Evolutionary conservation across 2,888 invertebrate species (phyloP).

Genomic region (Aspidiotus destructor): DNA sequence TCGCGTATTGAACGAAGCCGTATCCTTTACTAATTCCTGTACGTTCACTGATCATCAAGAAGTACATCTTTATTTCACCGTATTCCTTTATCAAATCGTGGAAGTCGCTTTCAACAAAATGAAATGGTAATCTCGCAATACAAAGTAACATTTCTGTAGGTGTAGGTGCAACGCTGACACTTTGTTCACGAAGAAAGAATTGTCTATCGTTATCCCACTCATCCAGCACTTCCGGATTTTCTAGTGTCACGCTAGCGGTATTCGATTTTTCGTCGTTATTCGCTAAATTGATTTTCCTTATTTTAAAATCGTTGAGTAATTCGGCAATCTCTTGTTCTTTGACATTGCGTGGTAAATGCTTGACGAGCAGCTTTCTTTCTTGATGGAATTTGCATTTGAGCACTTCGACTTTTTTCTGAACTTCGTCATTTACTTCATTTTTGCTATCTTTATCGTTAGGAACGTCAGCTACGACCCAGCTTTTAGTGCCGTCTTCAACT

Average conservation of each 20-base stretch:
- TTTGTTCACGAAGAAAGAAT: slow-evolving; percentile 41
- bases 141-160: slow-evolving; percentile 46
- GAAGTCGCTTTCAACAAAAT: slow-evolving; percentile 45
- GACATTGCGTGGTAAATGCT: slow-evolving; percentile 43
- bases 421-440: slow-evolving; percentile 37
- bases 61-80: slow-evolving; percentile 45
- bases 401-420: slow-evolving; percentile 41
- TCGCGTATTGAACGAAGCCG: slow-evolving; percentile 48
- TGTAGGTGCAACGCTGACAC: slow-evolving; percentile 43
- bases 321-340: slow-evolving; percentile 43
- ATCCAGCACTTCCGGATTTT: slow-evolving; percentile 43
- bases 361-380: slow-evolving; percentile 42
- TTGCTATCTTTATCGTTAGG: background rate
- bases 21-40: slow-evolving; percentile 48
- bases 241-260: slow-evolving; percentile 41
- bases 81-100: slow-evolving; percentile 43
- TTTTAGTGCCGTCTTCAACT: background rate
- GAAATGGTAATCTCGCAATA: slow-evolving; percentile 45
- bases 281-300: slow-evolving; percentile 40
- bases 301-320: slow-evolving; percentile 40
- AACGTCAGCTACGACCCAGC: background rate
- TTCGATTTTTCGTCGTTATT: slow-evolving; percentile 39
- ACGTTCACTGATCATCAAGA: slow-evolving; percentile 46
- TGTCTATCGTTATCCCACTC: slow-evolving; percentile 42
- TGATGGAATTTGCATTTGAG: slow-evolving; percentile 42